phyloP scores from a whole-genome alignment of 2,113 vertebrate genomes.

The Porphyrio hochstetteri region DNA sequence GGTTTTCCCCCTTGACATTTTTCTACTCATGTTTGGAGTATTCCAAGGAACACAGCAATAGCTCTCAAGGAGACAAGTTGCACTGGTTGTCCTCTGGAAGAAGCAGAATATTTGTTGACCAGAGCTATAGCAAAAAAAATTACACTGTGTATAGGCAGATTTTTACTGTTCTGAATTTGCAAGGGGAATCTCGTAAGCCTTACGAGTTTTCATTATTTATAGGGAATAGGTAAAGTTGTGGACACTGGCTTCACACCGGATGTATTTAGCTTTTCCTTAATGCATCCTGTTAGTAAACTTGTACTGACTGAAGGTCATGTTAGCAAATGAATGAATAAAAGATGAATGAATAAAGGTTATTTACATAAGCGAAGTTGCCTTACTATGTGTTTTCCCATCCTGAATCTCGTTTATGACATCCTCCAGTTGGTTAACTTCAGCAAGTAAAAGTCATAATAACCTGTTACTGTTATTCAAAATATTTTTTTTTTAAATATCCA shows the following conservation, averaged over 20 bases:
- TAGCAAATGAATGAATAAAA: slow-evolving; percentile 35
- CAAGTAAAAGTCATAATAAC: not conserved
- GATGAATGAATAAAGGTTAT: not conserved
- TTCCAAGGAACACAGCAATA: slow-evolving; percentile 41
- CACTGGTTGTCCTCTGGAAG: slow-evolving; percentile 13
- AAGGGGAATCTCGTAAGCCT: slow-evolving; percentile 20
- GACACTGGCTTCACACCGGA: not conserved
- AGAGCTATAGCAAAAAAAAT: slow-evolving; percentile 37
- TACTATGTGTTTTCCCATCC: not conserved
- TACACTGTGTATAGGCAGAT: not conserved
- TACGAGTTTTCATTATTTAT: slow-evolving; percentile 7
- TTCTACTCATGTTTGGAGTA: slow-evolving; percentile 29
- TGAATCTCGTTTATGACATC: not conserved
- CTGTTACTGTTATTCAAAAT: not conserved
- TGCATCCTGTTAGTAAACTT: slow-evolving; percentile 25
- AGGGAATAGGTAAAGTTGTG: slow-evolving; percentile 10
- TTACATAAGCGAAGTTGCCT: slow-evolving; percentile 23
- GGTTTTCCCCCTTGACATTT: slow-evolving; percentile 53
- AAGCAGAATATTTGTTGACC: slow-evolving; percentile 3
- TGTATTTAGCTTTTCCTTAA: slow-evolving; percentile 7
- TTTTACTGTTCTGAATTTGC: slow-evolving; percentile 50
- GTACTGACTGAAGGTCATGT: not conserved
- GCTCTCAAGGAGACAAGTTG: not conserved
- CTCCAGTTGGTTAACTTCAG: not conserved
- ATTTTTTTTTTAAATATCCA: not conserved